Evolutionary conservation across 2,113 vertebrate genomes (phyloP).

Genomic region (Pelecanus crispus): DNA sequence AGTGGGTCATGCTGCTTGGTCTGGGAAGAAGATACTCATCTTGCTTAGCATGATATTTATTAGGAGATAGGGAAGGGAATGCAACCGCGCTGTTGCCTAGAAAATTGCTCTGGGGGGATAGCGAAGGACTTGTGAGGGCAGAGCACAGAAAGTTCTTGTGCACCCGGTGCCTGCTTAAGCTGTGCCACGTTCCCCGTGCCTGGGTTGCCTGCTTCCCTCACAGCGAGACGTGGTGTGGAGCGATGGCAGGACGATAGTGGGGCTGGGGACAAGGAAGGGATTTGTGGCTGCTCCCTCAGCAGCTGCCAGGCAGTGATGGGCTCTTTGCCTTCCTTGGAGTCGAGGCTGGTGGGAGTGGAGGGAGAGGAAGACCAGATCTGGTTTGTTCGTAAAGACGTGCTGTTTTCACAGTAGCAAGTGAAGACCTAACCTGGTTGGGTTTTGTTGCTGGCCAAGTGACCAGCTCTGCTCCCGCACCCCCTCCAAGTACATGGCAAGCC

Average conservation of each 20-base stretch:
- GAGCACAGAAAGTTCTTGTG: not conserved
- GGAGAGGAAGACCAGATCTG: not conserved
- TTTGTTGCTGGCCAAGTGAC: not conserved
- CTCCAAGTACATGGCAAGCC: not conserved
- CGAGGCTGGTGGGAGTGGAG: not conserved
- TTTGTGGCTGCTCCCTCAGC: not conserved
- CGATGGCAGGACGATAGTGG: not conserved
- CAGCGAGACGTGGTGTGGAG: rapidly evolving
- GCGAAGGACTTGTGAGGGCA: conserved; percentile 58
- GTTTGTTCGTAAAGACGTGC: rapidly evolving
- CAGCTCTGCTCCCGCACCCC: not conserved
- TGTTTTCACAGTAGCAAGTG: not conserved
- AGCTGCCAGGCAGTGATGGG: not conserved
- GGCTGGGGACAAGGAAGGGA: not conserved
- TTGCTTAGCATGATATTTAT: conserved; percentile 67
- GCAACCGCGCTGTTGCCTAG: conserved; percentile 45
- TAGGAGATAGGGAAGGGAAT: conserved; percentile 62
- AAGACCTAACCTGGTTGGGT: not conserved
- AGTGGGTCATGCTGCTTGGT: conserved; percentile 74
- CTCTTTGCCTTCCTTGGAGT: not conserved
- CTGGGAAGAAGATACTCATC: conserved; percentile 69
- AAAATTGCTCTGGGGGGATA: conserved; percentile 50
- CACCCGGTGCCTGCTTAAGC: not conserved
- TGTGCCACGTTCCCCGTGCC: not conserved
- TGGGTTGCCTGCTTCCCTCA: not conserved